Conservation (phyloP, 2,888 invertebrate species). For the Eupithecia exiguata region DNA sequence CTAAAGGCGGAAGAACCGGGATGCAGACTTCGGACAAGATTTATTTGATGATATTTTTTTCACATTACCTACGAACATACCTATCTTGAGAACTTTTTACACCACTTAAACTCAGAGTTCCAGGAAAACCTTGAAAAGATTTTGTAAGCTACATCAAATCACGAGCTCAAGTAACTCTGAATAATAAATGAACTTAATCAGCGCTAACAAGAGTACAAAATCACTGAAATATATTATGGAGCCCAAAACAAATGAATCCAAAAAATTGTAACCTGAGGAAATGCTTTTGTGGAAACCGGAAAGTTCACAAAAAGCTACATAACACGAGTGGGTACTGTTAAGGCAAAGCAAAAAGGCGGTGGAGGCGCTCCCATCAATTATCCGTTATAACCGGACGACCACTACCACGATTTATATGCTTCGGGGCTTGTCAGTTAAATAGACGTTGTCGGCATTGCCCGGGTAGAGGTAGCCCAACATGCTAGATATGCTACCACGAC, state of each 20-base stretch:
- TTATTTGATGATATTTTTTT: conserved; percentile 56
- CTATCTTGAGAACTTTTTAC: not conserved
- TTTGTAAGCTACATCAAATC: not conserved
- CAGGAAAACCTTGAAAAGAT: not conserved
- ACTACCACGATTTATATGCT: conserved; percentile 34
- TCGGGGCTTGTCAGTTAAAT: conserved; percentile 21
- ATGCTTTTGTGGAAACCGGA: conserved; percentile 37
- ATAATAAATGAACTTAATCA: conserved; percentile 30
- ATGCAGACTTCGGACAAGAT: conserved; percentile 61
- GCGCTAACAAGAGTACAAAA: conserved; percentile 21
- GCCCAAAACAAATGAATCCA: conserved; percentile 27
- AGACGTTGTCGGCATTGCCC: conserved; percentile 23
- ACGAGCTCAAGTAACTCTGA: conserved; percentile 25
- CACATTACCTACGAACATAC: not conserved
- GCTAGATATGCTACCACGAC: not conserved
- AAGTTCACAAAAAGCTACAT: conserved; percentile 43
- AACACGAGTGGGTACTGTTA: conserved; percentile 48
- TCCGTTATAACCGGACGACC: conserved; percentile 48
- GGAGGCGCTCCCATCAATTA: conserved; percentile 58
- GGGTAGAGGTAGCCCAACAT: conserved; percentile 1
- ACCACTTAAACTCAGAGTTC: conserved; percentile 10
- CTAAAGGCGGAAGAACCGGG: conserved; percentile 58
- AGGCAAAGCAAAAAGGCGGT: conserved; percentile 55
- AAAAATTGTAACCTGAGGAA: conserved; percentile 34
- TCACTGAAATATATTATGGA: conserved; percentile 27